Percentiles rank a stretch among this genome's conserved stretches.
These are phyloP conservation scores for Notodonta dromedarius DNA, from an alignment of 2,888 invertebrate species.

Conservation along the genomic window DNA sequence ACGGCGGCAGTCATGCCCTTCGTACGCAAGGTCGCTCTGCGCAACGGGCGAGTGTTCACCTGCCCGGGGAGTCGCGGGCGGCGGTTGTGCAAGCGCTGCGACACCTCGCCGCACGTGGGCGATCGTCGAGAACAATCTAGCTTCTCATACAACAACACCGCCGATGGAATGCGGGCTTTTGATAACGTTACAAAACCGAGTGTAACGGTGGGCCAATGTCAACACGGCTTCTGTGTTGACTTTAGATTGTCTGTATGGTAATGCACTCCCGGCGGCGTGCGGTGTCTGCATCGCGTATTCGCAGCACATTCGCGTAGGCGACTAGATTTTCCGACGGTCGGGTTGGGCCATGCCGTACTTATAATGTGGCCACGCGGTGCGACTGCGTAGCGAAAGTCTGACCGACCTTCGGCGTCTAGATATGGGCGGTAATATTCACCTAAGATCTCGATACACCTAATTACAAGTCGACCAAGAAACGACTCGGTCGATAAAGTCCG, in stretches of 20 bases:
- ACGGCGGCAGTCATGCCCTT: constrained; percentile 46
- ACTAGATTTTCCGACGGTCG: constrained; percentile 72
- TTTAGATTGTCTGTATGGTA: constrained; percentile 71
- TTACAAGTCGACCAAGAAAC: constrained; percentile 55
- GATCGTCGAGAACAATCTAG: constrained; percentile 71
- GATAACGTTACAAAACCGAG: constrained; percentile 77
- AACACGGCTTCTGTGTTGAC: constrained; percentile 69
- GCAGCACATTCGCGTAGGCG: constrained; percentile 69
- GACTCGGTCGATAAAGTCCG: constrained; percentile 29
- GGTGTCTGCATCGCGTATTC: constrained; percentile 56
- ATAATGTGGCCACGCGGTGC: constrained; percentile 59
- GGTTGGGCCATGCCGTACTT: constrained; percentile 61
- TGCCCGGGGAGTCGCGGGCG: constrained; percentile 51
- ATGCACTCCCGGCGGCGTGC: constrained; percentile 48
- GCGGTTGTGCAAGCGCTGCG: constrained; percentile 68
- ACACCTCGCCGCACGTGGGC: constrained; percentile 63
- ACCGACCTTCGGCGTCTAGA: constrained; percentile 78
- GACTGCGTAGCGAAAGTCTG: constrained; percentile 76
- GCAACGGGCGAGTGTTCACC: constrained; percentile 57
- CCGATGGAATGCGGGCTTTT: constrained; percentile 75
- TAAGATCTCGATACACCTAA: constrained; percentile 67
- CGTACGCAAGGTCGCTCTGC: constrained; percentile 56
- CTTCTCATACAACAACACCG: constrained; percentile 65
- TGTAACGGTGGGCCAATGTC: constrained; percentile 80
- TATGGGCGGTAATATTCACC: constrained; percentile 72